Conservation (phyloP, 2,888 invertebrate species). For the Drosophila kanekoi region DNA sequence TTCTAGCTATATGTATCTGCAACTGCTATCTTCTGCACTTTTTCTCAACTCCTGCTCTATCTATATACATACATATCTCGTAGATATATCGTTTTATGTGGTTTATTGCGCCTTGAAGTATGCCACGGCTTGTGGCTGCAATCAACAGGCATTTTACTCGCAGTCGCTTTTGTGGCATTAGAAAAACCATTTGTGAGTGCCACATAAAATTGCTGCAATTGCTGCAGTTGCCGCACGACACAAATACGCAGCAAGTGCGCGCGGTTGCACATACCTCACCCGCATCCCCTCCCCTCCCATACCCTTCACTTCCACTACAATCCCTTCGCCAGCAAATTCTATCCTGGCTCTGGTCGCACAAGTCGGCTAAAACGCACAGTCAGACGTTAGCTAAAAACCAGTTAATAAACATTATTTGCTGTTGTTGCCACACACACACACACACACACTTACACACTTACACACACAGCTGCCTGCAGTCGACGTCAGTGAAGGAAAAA, state of each 20-base stretch:
- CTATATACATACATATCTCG: not conserved
- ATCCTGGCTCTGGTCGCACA: not conserved
- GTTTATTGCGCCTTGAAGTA: slow-evolving; percentile 14
- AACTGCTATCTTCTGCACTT: too few relatives aligned
- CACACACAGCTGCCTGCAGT: slow-evolving; percentile 18
- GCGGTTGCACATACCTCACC: slow-evolving; percentile 24
- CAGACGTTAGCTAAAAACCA: slow-evolving; percentile 40
- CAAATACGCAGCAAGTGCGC: slow-evolving; percentile 54
- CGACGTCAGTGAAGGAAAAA: slow-evolving; percentile 65
- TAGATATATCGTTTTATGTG: not conserved
- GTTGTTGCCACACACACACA: slow-evolving; percentile 48
- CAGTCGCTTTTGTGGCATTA: slow-evolving; percentile 27
- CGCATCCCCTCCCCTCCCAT: not conserved
- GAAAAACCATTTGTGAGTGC: slow-evolving; percentile 58
- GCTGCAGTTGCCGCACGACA: slow-evolving; percentile 41
- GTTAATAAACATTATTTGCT: slow-evolving; percentile 73
- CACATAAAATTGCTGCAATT: slow-evolving; percentile 48
- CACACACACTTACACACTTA: too few relatives aligned
- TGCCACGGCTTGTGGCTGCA: slow-evolving; percentile 48
- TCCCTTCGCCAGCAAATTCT: too few relatives aligned
- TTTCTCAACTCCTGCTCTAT: not conserved
- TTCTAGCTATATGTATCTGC: too few relatives aligned
- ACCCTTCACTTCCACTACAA: too few relatives aligned
- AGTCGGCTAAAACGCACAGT: slow-evolving; percentile 47
- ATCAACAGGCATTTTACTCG: slow-evolving; percentile 52